Conservation (phyloP, 2,797 vertebrate species). For the Lepilemur septentrionalis region DNA sequence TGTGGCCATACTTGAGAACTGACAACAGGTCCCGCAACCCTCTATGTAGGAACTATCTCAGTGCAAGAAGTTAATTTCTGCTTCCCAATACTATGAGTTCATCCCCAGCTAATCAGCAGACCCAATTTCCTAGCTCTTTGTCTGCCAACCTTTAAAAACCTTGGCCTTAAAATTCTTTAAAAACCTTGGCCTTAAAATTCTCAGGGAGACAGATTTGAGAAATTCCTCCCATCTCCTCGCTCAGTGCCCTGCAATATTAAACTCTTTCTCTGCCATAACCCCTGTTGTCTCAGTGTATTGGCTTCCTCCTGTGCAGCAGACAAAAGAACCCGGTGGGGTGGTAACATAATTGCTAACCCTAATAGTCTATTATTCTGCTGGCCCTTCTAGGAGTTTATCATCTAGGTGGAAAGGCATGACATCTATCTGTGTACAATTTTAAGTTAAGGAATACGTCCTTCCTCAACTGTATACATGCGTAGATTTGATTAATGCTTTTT, state of each 20-base stretch:
- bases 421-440: not conserved
- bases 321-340: not conserved
- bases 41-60: not conserved
- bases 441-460: not conserved
- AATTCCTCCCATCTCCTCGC: not conserved
- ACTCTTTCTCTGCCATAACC: not conserved
- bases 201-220: not conserved
- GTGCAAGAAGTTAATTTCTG: not conserved
- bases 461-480: not conserved
- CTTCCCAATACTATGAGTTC: not conserved
- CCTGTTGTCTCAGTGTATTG: not conserved
- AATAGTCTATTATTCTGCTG: not conserved
- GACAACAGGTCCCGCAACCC: not conserved
- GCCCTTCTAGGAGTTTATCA: not conserved
- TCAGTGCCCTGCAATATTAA: not conserved
- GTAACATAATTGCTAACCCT: not conserved
- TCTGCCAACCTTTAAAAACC: not conserved
- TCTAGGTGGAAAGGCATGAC: not conserved
- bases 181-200: not conserved
- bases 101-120: not conserved
- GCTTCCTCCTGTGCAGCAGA: not conserved
- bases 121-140: not conserved
- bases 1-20: not conserved
- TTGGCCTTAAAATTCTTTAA: not conserved
- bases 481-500: not conserved